Evolutionary conservation across 2,888 invertebrate species (phyloP).

Genomic region (Antitype chi): DNA sequence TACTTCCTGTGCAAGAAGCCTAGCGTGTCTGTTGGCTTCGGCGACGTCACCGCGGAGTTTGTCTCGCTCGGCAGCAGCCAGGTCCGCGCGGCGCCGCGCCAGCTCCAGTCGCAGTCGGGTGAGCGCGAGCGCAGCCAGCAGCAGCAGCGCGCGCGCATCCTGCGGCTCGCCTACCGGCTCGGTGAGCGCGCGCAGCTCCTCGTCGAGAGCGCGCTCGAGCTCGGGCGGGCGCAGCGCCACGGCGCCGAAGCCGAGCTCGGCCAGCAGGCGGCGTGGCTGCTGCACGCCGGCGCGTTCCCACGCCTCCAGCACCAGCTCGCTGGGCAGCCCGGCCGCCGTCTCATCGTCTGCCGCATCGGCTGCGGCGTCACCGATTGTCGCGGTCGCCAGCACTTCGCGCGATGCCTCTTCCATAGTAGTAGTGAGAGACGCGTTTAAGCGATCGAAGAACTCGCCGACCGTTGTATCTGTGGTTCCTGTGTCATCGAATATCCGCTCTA

Average conservation of each 20-base stretch:
- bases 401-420: slow-evolving; percentile 76
- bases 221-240: slow-evolving; percentile 91
- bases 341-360: slow-evolving; percentile 67
- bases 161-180: slow-evolving; percentile 71
- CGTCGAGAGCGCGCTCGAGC: slow-evolving; percentile 92
- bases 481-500: slow-evolving; percentile 82
- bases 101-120: slow-evolving; percentile 93
- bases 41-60: slow-evolving; percentile 94
- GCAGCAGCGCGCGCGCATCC: slow-evolving; percentile 79
- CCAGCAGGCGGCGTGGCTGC: slow-evolving; percentile 92
- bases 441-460: slow-evolving; percentile 87
- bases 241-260: slow-evolving; percentile 92
- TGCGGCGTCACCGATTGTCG: slow-evolving; percentile 11
- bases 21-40: slow-evolving; percentile 95
- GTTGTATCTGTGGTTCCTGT: slow-evolving; percentile 77
- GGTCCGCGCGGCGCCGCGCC: slow-evolving; percentile 93
- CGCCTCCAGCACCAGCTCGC: slow-evolving; percentile 92
- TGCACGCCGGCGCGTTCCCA: slow-evolving; percentile 94
- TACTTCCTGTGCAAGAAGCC: slow-evolving; percentile 96
- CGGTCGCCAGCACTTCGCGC: slow-evolving; percentile 54
- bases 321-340: slow-evolving; percentile 72
- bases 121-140: slow-evolving; percentile 92
- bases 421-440: slow-evolving; percentile 80
- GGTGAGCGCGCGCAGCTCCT: slow-evolving; percentile 87
- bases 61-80: slow-evolving; percentile 94